Percentiles rank a stretch among this genome's conserved stretches.
Evolutionary conservation across 2,113 vertebrate genomes (phyloP).

Genomic region (Furnarius figulus): DNA sequence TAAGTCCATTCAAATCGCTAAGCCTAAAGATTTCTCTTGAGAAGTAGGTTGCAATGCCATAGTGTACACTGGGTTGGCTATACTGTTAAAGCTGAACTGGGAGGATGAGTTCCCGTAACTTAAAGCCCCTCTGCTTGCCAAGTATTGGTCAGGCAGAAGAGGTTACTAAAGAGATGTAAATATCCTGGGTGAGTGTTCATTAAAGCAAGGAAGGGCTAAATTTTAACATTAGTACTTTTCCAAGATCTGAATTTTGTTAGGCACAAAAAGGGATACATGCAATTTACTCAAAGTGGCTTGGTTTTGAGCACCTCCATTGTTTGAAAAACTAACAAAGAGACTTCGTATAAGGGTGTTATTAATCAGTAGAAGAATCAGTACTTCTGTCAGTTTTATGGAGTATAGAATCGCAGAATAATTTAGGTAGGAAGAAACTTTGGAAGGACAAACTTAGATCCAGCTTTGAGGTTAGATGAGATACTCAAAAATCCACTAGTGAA

Average conservation of each 20-base stretch:
- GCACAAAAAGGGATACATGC: background rate
- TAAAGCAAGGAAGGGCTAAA: background rate
- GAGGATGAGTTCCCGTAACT: background rate
- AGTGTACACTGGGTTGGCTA: background rate
- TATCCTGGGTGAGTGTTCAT: background rate
- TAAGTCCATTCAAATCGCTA: background rate
- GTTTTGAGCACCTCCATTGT: background rate
- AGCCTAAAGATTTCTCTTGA: background rate
- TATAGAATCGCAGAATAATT: background rate
- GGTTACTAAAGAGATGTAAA: accelerated
- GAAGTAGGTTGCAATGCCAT: background rate
- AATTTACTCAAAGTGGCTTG: background rate
- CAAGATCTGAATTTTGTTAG: background rate
- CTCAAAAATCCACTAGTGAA: background rate
- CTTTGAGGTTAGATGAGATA: background rate
- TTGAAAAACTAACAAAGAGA: background rate
- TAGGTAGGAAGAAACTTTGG: background rate
- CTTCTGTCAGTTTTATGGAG: background rate
- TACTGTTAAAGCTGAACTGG: background rate
- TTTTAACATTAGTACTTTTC: background rate
- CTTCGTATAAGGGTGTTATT: background rate
- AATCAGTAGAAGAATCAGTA: background rate
- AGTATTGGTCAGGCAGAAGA: background rate
- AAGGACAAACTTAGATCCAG: background rate
- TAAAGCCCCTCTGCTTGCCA: background rate